phyloP scores from a whole-genome alignment of 2,888 invertebrate species.

The Yponomeuta sedellus region DNA sequence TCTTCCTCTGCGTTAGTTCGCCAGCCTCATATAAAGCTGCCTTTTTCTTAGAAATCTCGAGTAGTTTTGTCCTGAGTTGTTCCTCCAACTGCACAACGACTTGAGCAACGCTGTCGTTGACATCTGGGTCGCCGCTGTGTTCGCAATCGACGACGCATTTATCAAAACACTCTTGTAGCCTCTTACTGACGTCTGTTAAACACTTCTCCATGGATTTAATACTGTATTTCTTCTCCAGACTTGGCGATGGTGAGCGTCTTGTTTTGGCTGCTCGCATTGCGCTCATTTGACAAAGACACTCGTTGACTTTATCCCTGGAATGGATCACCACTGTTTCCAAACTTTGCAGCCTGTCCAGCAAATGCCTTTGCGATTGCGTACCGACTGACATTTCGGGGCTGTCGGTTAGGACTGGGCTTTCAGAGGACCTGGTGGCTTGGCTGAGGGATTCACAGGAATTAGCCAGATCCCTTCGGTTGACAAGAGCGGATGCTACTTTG shows the following conservation, averaged over 20 bases:
- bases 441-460: slow-evolving; percentile 78
- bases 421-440: slow-evolving; percentile 53
- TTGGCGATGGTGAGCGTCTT: slow-evolving; percentile 80
- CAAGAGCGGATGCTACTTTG: slow-evolving; percentile 80
- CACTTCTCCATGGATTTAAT: slow-evolving; percentile 79
- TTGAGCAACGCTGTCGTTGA: slow-evolving; percentile 72
- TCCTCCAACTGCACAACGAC: slow-evolving; percentile 81
- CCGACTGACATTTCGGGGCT: slow-evolving; percentile 52
- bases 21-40: slow-evolving; percentile 80
- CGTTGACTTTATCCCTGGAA: slow-evolving; percentile 81
- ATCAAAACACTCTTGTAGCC: slow-evolving; percentile 77
- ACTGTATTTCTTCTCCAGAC: slow-evolving; percentile 79
- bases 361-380: slow-evolving; percentile 71
- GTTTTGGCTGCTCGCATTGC: slow-evolving; percentile 78
- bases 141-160: slow-evolving; percentile 76
- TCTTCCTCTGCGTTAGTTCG: slow-evolving; percentile 80
- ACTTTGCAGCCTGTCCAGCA: slow-evolving; percentile 76
- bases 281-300: slow-evolving; percentile 80
- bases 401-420: slow-evolving; percentile 49
- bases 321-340: slow-evolving; percentile 78
- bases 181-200: slow-evolving; percentile 78
- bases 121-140: slow-evolving; percentile 38
- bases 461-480: slow-evolving; percentile 59
- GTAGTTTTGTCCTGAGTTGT: slow-evolving; percentile 81
- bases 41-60: slow-evolving; percentile 81